These are phyloP conservation scores for Mystacides longicornis DNA, from an alignment of 2,888 invertebrate species.

Conservation along the genomic window DNA sequence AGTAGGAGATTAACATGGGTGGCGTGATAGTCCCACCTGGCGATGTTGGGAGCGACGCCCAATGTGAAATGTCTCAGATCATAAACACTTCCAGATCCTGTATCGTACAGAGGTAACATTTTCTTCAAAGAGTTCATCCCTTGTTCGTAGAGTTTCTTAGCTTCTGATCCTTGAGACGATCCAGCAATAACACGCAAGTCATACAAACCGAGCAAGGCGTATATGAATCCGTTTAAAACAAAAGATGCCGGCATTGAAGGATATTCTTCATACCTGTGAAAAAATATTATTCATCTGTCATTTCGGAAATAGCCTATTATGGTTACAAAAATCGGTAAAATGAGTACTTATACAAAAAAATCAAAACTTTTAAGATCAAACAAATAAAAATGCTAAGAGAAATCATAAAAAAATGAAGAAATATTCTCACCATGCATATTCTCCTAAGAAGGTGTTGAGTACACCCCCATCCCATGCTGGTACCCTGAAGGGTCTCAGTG, in stretches of 20 bases:
- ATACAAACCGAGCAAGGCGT: conserved; percentile 90
- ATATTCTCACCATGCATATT: conserved; percentile 79
- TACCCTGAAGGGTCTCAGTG: conserved; percentile 70
- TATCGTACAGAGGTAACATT: conserved; percentile 86
- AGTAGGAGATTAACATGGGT: conserved; percentile 96
- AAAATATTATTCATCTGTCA: too few species aligned
- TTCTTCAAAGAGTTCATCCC: conserved; percentile 82
- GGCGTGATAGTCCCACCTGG: conserved; percentile 98
- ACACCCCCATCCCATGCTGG: conserved; percentile 74
- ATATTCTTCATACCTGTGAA: conserved; percentile 89
- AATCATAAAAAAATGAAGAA: too few species aligned
- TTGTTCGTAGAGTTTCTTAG: conserved; percentile 69
- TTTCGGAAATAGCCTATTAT: too few species aligned
- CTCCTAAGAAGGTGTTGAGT: conserved; percentile 75
- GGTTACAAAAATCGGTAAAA: too few species aligned
- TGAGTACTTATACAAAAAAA: too few species aligned
- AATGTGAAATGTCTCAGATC: conserved; percentile 91
- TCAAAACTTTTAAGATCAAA: too few species aligned
- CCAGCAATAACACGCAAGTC: conserved; percentile 82
- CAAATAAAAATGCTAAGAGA: too few species aligned
- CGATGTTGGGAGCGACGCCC: conserved; percentile 86
- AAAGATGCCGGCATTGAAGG: conserved; percentile 92
- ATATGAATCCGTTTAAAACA: conserved; percentile 97
- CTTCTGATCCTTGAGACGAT: conserved; percentile 59
- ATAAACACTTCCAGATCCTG: conserved; percentile 91